Evolutionary conservation across 1,140 invertebrate species (phyloP).

Genomic region (Metaphire vulgaris): DNA sequence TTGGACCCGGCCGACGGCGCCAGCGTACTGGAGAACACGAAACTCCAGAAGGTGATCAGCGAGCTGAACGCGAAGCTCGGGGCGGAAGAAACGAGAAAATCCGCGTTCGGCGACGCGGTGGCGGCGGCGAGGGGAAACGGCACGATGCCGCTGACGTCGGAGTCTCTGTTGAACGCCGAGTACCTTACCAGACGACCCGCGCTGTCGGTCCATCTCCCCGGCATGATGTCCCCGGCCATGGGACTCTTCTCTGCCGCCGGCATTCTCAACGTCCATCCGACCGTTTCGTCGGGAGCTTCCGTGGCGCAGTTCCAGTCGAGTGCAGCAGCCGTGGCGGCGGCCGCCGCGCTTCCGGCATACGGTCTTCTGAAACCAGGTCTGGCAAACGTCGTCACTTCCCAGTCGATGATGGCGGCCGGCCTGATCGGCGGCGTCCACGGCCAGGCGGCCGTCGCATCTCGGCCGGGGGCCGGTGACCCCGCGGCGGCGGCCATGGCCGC

Average conservation of each 20-base stretch:
- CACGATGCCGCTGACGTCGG: neutral
- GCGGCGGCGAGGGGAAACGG: neutral
- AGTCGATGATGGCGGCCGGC: neutral
- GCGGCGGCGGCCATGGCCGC: neutral
- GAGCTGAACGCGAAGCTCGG: constrained; percentile 12
- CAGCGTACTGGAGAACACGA: neutral
- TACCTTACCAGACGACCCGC: neutral
- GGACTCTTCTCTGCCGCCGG: neutral
- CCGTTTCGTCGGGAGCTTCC: neutral
- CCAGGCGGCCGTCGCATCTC: neutral
- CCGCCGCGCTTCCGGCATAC: neutral
- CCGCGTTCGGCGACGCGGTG: neutral
- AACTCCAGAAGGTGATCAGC: constrained; percentile 19
- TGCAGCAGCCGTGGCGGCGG: neutral
- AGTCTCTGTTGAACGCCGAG: neutral
- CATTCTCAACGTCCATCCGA: neutral
- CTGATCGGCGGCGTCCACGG: neutral
- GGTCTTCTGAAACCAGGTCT: neutral
- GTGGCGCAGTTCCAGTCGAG: neutral
- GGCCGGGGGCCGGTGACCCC: neutral
- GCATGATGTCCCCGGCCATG: neutral
- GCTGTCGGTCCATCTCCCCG: neutral
- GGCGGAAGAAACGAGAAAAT: neutral
- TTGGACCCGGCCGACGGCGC: neutral
- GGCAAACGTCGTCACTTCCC: neutral